Evolutionary conservation across 2,797 vertebrate genomes (phyloP).

Genomic region (Malacoctenus gilli): DNA sequence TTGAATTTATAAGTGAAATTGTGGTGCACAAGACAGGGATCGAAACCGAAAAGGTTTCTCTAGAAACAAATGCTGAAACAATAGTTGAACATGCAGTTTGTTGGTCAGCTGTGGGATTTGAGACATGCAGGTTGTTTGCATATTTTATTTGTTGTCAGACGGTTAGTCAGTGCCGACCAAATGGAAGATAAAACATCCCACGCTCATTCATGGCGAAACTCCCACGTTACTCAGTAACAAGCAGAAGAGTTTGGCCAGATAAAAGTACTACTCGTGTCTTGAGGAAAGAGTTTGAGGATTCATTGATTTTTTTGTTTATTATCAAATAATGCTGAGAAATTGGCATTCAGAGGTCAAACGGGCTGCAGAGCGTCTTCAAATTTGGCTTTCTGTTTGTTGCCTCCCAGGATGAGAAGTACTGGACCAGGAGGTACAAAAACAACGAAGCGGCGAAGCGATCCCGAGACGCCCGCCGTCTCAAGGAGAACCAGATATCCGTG

Average conservation of each 20-base stretch:
- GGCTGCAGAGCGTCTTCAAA: constrained; percentile 2
- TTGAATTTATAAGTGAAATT: too few species aligned
- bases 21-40: too few species aligned
- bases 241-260: constrained; percentile 4
- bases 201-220: constrained; percentile 49
- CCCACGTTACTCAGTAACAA: constrained; percentile 26
- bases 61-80: neutral
- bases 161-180: constrained; percentile 19
- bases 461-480: constrained; percentile 90
- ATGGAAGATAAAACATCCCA: constrained; percentile 22
- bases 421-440: constrained; percentile 91
- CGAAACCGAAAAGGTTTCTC: too few species aligned
- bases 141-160: constrained; percentile 34
- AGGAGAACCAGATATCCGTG: constrained; percentile 94
- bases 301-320: constrained; percentile 34
- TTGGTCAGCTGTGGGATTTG: constrained; percentile 3
- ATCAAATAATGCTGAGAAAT: neutral
- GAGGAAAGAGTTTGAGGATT: constrained; percentile 1
- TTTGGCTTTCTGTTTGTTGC: neutral
- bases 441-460: constrained; percentile 95
- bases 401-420: constrained; percentile 91
- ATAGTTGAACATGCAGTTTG: neutral
- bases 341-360: too few species aligned
- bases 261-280: constrained; percentile 8
- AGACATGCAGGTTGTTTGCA: constrained; percentile 3